A percentile compares a stretch with the other conserved stretches of the same genome.
phyloP scores from a whole-genome alignment of 2,113 vertebrate species.

The Megaleporinus macrocephalus region DNA sequence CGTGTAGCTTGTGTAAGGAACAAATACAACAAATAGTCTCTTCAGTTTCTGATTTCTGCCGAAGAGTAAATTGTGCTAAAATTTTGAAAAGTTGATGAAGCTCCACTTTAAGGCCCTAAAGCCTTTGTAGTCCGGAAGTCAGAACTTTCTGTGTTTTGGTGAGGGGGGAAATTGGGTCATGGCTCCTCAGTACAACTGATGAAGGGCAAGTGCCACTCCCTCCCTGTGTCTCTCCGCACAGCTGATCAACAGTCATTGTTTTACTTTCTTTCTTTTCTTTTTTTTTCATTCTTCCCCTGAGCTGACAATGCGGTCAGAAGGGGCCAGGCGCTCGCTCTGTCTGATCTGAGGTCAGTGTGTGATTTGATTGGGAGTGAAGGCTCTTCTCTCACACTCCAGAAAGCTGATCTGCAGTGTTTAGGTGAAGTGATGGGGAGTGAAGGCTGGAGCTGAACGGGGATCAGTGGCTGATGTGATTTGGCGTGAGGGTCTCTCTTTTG shows the following conservation, averaged over 20 bases:
- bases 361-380: slow-evolving; percentile 42
- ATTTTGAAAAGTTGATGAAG: too few relatives aligned
- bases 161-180: slow-evolving; percentile 1
- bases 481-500: neutral
- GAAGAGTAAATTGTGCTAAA: too few relatives aligned
- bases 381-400: slow-evolving; percentile 19
- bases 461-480: slow-evolving; percentile 10
- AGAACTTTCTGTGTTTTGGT: neutral
- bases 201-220: neutral
- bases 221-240: neutral
- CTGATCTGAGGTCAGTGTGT: slow-evolving; percentile 30
- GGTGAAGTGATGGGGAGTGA: slow-evolving; percentile 21
- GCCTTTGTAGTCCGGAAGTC: neutral
- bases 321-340: neutral
- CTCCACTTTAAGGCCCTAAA: too few relatives aligned
- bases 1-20: too few relatives aligned
- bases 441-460: slow-evolving; percentile 18
- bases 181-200: neutral
- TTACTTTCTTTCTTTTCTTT: neutral
- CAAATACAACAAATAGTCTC: too few relatives aligned
- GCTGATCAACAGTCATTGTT: neutral
- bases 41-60: too few relatives aligned
- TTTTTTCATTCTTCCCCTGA: too few relatives aligned
- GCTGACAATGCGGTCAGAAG: neutral
- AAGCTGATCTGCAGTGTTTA: neutral